These are phyloP conservation scores for Volucella bombylans DNA, from an alignment of 2,888 invertebrate genomes.

Conservation along the genomic window DNA sequence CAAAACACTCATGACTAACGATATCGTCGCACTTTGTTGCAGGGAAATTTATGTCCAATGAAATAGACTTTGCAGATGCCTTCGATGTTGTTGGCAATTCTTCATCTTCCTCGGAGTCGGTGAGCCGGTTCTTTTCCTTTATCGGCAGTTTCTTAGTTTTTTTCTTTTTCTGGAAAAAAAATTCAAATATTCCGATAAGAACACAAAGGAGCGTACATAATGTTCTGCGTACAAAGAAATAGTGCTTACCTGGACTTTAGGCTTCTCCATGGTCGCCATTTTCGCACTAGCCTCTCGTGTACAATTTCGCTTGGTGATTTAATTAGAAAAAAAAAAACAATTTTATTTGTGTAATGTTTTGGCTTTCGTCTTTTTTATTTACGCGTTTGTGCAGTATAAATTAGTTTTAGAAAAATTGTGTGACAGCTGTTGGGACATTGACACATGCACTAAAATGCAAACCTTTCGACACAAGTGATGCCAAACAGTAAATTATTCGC, in stretches of 20 bases:
- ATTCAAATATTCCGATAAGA: slow-evolving; percentile 39
- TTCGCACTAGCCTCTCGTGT: slow-evolving; percentile 18
- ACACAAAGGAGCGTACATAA: slow-evolving; percentile 20
- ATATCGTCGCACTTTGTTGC: slow-evolving; percentile 72
- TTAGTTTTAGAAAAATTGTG: not conserved
- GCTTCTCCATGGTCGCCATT: slow-evolving; percentile 81
- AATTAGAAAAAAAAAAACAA: slow-evolving; percentile 39
- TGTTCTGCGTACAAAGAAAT: not conserved
- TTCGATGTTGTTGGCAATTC: slow-evolving; percentile 37
- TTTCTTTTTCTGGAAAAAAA: slow-evolving; percentile 76
- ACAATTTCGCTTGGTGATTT: slow-evolving; percentile 16
- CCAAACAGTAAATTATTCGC: slow-evolving; percentile 4
- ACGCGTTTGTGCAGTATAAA: slow-evolving; percentile 36
- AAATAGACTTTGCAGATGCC: slow-evolving; percentile 1
- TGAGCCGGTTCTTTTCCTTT: slow-evolving; percentile 48
- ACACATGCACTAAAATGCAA: slow-evolving; percentile 13
- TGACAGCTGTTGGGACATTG: slow-evolving; percentile 24
- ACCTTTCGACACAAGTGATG: slow-evolving; percentile 26
- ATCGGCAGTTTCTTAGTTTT: slow-evolving; percentile 71
- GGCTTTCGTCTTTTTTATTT: slow-evolving; percentile 36
- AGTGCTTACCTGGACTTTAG: slow-evolving; percentile 79
- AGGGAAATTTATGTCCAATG: slow-evolving; percentile 68
- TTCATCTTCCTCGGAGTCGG: slow-evolving; percentile 72
- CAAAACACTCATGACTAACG: slow-evolving; percentile 73
- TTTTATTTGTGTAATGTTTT: slow-evolving; percentile 23